phyloP scores from a whole-genome alignment of 2,113 vertebrate species.

The Salvator merianae region DNA sequence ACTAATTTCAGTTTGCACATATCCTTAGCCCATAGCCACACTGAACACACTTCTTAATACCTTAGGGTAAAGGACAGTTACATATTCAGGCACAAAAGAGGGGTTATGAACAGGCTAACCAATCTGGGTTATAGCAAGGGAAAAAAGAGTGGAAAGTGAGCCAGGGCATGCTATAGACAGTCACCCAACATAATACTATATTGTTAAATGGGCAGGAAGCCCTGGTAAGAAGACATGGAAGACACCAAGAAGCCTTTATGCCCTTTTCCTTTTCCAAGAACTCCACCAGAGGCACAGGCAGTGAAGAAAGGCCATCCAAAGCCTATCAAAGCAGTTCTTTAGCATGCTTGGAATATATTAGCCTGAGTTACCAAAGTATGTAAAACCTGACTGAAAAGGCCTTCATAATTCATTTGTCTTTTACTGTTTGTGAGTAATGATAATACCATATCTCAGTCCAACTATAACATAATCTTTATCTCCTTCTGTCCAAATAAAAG shows the following conservation, averaged over 20 bases:
- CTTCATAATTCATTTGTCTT: slow-evolving; percentile 11
- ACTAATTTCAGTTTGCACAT: no score
- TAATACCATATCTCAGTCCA: not conserved
- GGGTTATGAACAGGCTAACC: no score
- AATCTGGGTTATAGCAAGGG: no score
- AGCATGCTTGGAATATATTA: not conserved
- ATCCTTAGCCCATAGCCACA: no score
- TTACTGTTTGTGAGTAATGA: not conserved
- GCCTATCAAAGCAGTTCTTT: not conserved
- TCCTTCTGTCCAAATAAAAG: slow-evolving; percentile 19
- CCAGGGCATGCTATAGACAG: no score
- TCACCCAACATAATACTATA: no score
- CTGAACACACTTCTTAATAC: no score
- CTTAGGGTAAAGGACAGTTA: no score
- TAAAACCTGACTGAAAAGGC: slow-evolving; percentile 13
- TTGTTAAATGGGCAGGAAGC: no score
- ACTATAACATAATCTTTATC: slow-evolving; percentile 6
- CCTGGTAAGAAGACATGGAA: not conserved
- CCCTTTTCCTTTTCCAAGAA: not conserved
- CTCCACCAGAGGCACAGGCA: not conserved
- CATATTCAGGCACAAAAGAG: no score
- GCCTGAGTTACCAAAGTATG: slow-evolving; percentile 1
- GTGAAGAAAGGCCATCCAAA: not conserved
- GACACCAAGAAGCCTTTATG: not conserved
- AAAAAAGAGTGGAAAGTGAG: no score